Evolutionary conservation across 2,797 vertebrate species (phyloP).

Genomic region (Micropoecilia bifurca): DNA sequence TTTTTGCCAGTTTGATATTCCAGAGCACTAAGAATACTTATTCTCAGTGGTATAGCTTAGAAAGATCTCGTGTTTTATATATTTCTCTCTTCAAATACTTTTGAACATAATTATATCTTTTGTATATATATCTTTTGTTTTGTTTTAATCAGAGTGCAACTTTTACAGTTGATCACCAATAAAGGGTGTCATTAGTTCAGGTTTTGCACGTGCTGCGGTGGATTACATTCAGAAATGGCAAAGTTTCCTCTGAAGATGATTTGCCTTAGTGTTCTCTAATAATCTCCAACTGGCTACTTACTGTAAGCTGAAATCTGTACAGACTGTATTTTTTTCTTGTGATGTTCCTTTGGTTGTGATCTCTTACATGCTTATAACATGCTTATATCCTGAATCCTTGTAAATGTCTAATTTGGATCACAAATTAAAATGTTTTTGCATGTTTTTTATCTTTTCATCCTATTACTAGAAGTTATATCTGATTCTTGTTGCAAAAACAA

Average conservation of each 20-base stretch:
- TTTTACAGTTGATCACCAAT: constrained; percentile 90
- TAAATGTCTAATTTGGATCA: constrained; percentile 99
- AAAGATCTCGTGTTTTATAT: constrained; percentile 63
- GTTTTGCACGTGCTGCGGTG: constrained; percentile 88
- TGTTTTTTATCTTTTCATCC: constrained; percentile 92
- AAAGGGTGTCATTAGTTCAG: constrained; percentile 87
- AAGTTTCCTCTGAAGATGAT: constrained; percentile 86
- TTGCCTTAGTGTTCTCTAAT: constrained; percentile 87
- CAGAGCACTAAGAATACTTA: constrained; percentile 79
- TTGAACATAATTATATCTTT: no score
- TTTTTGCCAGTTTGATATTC: constrained; percentile 30
- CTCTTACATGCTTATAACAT: constrained; percentile 89
- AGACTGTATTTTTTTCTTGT: constrained; percentile 86
- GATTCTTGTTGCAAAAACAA: constrained; percentile 4
- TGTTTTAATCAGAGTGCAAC: constrained; percentile 82
- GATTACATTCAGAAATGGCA: constrained; percentile 83
- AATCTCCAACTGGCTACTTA: constrained; percentile 84
- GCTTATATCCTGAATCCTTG: constrained; percentile 90
- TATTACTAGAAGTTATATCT: constrained; percentile 36
- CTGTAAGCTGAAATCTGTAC: constrained; percentile 95
- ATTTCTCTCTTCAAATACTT: no score
- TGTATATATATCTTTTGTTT: constrained; percentile 24
- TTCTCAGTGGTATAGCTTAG: constrained; percentile 88
- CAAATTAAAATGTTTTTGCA: constrained; percentile 97
- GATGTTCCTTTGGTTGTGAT: constrained; percentile 88